Evolutionary conservation across 37 sponge, comb jelly and placozoan species (phyloP), one percentile per base, ranked within the genome.

Genomic region (Beroe ovata): DNA sequence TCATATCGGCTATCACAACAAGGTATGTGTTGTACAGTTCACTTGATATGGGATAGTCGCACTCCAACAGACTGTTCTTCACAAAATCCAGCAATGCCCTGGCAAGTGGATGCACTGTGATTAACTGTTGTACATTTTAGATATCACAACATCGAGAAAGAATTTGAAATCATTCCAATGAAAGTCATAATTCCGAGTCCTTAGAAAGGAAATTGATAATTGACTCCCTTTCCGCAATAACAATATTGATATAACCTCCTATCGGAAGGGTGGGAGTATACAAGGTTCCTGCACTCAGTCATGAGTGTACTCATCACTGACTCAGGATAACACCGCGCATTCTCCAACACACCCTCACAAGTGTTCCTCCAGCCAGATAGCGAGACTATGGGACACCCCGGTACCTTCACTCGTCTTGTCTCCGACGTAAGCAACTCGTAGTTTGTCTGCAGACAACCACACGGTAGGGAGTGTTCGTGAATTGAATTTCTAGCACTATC

Each of bases 391-490:
- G 69, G 69, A 18, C 19, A 34, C 8, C 36, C 30, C 4, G 69
- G 69, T 16, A 66, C 30, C 36, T 30, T 66, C 16, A 30, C 69
- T 32, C 8, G 3, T 1, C 32, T 34, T 26, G 35, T 32, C 36
- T 66, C 69, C 19, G 30, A 37, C 19, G 69, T 66, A 4, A 29
- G 69, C 30, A 66, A 30, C 69, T 66, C 69, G 69, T 66, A 66
- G 8, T 34, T 6, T 18, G 69, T 66, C 69, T 66, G 69, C 11
- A 11, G 54, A 47, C n/a, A n/a, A n/a, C n/a, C n/a, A n/a, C n/a
- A n/a, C n/a, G n/a, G n/a, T n/a, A n/a, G n/a, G n/a, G n/a, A n/a
- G n/a, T n/a, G n/a, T n/a, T n/a, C n/a, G n/a, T n/a, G n/a, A n/a
- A n/a, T n/a, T n/a, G n/a, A n/a, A n/a, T n/a, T n/a, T n/a, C n/a